Base-by-base conservation (phyloP, 2,797 vertebrate species). In the Moxostoma hubbsi region DNA sequence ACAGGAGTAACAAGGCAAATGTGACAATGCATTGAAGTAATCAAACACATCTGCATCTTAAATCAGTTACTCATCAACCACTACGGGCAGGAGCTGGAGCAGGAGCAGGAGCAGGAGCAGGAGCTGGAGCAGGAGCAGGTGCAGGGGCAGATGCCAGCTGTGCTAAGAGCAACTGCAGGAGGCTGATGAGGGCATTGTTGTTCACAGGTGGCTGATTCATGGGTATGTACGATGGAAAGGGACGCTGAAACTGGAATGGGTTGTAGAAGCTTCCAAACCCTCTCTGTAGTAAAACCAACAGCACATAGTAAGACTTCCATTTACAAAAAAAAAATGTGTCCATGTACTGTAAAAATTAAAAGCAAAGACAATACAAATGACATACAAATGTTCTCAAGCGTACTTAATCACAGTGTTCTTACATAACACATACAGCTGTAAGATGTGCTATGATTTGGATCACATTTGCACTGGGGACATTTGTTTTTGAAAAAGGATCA, bases 111-210 rank as follows among this genome's bases (percentile, higher is more conserved):
- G 55, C 45, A 0, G 70, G 70, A 45, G 58, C 57, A 10, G 58
- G 75, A 5, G 66, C 58, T 1, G 55, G 0, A 0, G 51, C 6
- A 1, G 54, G 58, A 9, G 67, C 6, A 0, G 54, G 50, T 12
- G 67, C 58, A 6, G 77, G 9, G 15, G 54, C n/a, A 3, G 61
- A 45, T 13, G 12, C 0, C 13, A 73, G 63, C 10, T 9, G 57
- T 15, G 75, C 46, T 49, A 50, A 16, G 8, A 83, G 24, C 6
- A 75, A 54, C n/a, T 72, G 62, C 47, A 84, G 50, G 13, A 85
- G 57, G 10, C 12, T 11, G 4, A 78, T 55, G 18, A 74, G 45
- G 68, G 36, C 47, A 8, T 57, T 83, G 54, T 13, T 62, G 64
- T 74, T 81, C 2, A 9, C 45, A 73, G 45, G 72, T 45, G 58